Percentiles rank a stretch among this genome's conserved stretches.
phyloP scores from a whole-genome alignment of 2,113 vertebrate genomes.

The Sciurus niger region DNA sequence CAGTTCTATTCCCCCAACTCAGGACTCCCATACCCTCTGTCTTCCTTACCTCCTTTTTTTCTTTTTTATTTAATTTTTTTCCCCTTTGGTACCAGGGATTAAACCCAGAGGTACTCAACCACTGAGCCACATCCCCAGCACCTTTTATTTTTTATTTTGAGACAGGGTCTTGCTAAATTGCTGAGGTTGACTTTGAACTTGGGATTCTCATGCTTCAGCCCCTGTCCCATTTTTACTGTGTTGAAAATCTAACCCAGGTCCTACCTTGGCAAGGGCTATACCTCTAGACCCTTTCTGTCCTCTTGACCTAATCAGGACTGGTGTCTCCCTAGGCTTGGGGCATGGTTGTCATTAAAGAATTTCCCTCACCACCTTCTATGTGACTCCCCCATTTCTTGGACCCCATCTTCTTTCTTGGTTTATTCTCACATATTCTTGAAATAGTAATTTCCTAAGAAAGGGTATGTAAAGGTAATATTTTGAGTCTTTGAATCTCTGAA shows the following conservation, averaged over 20 bases:
- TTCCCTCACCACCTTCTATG: not conserved
- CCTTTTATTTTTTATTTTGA: no score
- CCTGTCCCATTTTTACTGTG: no score
- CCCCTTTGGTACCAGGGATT: not conserved
- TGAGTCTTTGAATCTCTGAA: slow-evolving; percentile 12
- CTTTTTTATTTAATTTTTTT: no score
- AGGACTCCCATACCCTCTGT: not conserved
- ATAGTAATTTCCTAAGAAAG: slow-evolving; percentile 16
- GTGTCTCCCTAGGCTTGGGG: no score
- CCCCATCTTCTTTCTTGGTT: not conserved
- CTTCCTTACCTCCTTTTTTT: not conserved
- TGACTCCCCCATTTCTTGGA: not conserved
- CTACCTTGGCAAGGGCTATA: not conserved
- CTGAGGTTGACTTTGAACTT: no score
- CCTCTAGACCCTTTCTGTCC: not conserved
- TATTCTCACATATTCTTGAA: not conserved
- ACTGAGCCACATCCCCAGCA: no score
- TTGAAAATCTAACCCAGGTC: not conserved
- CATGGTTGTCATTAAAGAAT: not conserved
- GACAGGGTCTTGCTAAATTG: no score
- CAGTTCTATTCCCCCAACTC: not conserved
- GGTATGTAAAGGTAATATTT: not conserved
- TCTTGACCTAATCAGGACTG: not conserved
- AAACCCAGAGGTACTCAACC: not conserved
- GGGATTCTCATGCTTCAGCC: no score